phyloP scores from a whole-genome alignment of 1,140 invertebrate genomes.

The Papilio polytes region DNA sequence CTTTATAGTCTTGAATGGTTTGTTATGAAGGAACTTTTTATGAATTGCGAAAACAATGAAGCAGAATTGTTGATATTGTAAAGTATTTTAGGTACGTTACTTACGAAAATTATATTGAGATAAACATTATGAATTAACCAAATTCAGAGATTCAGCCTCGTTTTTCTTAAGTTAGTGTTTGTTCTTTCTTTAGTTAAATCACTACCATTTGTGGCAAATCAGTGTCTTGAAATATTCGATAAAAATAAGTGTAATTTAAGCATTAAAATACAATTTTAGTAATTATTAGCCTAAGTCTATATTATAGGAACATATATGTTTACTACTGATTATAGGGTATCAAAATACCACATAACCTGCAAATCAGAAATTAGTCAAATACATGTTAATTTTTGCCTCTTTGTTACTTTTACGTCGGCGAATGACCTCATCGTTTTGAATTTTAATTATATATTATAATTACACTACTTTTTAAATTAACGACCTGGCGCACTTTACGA shows the following conservation, averaged over 20 bases:
- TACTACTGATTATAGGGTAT: background rate
- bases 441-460: conserved; percentile 31
- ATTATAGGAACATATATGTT: background rate
- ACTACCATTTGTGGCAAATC: too few relatives aligned
- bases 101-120: too few relatives aligned
- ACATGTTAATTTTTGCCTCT: background rate
- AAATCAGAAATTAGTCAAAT: conserved; percentile 10
- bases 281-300: background rate
- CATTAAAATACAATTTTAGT: background rate
- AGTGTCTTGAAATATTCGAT: background rate
- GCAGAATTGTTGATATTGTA: background rate
- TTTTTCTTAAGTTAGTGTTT: too few relatives aligned
- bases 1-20: background rate
- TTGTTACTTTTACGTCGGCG: conserved; percentile 30
- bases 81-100: background rate
- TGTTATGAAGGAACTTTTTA: background rate
- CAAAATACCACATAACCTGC: background rate
- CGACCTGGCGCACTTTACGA: conserved; percentile 18
- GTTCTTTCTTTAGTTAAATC: too few relatives aligned
- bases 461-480: conserved; percentile 30
- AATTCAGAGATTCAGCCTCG: too few relatives aligned
- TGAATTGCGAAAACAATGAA: background rate
- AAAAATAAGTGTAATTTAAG: too few relatives aligned
- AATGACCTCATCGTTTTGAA: conserved; percentile 29
- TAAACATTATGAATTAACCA: too few relatives aligned